Percentiles rank a stretch among this genome's conserved stretches.
Evolutionary conservation across 2,888 invertebrate genomes (phyloP).

Genomic region (Gymnosoma rotundatum): DNA sequence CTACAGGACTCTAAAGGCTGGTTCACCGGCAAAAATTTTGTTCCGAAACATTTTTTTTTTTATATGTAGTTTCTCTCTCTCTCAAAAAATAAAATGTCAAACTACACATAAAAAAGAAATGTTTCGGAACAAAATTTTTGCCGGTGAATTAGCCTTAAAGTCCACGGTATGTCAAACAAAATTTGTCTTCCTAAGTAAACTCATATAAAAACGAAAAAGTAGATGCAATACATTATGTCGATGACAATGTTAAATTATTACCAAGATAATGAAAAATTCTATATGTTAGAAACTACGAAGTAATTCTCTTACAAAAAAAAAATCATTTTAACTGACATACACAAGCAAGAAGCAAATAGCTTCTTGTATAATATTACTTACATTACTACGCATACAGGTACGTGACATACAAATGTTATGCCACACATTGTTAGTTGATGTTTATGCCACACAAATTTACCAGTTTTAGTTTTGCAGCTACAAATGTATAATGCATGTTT

Average conservation of each 20-base stretch:
- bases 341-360: neutral
- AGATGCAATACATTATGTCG: slow-evolving; percentile 32
- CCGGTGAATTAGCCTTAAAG: too few relatives aligned
- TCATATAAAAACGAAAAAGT: slow-evolving; percentile 30
- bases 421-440: slow-evolving; percentile 33
- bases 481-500: slow-evolving; percentile 27
- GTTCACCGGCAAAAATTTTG: too few relatives aligned
- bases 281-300: slow-evolving; percentile 22
- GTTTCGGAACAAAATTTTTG: too few relatives aligned
- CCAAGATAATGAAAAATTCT: slow-evolving; percentile 60
- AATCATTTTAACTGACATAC: neutral
- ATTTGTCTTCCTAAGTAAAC: slow-evolving; percentile 17
- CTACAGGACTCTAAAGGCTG: too few relatives aligned
- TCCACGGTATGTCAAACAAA: slow-evolving; percentile 16
- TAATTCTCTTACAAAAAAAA: slow-evolving; percentile 19
- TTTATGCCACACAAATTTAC: slow-evolving; percentile 10
- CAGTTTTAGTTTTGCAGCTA: neutral
- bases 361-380: neutral
- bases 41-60: too few relatives aligned
- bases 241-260: slow-evolving; percentile 62
- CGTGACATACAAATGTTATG: slow-evolving; percentile 22
- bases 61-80: too few relatives aligned
- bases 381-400: neutral
- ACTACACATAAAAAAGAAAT: too few relatives aligned
- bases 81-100: too few relatives aligned